Percentiles rank a stretch among this genome's conserved stretches.
These are phyloP conservation scores for Hippocampus mohnikei DNA, from an alignment of 2,113 vertebrate species.

Conservation along the genomic window DNA sequence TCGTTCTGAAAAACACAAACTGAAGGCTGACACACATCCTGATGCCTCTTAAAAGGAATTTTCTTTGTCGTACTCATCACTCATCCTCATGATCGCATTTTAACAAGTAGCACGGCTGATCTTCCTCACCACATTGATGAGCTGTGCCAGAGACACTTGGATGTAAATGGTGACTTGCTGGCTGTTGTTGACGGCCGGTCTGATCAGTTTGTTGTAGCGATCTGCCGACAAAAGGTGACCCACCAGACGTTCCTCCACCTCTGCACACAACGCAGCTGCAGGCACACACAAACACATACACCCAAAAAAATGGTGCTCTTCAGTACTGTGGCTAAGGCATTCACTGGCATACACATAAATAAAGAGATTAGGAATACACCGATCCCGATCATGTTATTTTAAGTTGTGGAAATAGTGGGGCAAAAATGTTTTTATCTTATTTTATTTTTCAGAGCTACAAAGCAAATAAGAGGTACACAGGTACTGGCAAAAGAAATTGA, in stretches of 20 bases:
- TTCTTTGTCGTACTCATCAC: not conserved
- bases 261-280: constrained; percentile 62
- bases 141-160: constrained; percentile 76
- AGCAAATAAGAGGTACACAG: too few species aligned
- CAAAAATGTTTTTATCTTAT: too few species aligned
- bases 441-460: too few species aligned
- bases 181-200: constrained; percentile 76
- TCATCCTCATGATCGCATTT: not conserved
- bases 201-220: constrained; percentile 77
- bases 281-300: constrained; percentile 12
- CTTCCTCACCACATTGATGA: constrained; percentile 76
- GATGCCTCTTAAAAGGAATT: not conserved
- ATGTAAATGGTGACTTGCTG: constrained; percentile 77
- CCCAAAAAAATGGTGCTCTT: not conserved
- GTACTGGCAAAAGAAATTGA: too few species aligned
- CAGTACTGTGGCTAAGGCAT: not conserved
- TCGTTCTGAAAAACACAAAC: constrained; percentile 72
- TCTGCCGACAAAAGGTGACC: constrained; percentile 72
- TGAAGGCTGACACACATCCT: not conserved
- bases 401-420: too few species aligned
- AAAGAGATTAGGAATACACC: too few species aligned
- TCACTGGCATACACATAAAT: not conserved
- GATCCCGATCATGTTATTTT: too few species aligned
- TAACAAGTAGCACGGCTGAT: not conserved
- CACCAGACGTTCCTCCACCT: constrained; percentile 74